Base-by-base conservation (phyloP, 1,140 invertebrate species). In the Batillaria attramentaria region DNA sequence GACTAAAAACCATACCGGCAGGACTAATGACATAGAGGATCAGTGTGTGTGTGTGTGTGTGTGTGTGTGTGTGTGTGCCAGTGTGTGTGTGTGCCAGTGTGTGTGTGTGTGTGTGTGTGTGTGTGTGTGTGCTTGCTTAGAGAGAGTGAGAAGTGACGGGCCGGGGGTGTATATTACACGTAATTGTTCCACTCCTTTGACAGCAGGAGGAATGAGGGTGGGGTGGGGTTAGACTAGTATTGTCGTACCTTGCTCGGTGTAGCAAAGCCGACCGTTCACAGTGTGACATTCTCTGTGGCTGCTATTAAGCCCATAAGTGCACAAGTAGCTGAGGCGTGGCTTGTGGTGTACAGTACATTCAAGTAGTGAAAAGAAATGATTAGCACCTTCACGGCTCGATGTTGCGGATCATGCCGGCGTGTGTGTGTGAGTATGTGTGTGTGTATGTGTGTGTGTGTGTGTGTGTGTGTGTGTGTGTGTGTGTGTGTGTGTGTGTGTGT, bases 51-150 rank as follows among this genome's bases (percentile, higher is more conserved):
- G 31, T 66, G 62, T 33, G 31, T 33, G 10, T 66, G 62, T 66
- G 62, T 66, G 62, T 66, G 62, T 66, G 10, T 66, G 62, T 66
- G 62, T 66, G 10, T 28, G 57, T 62, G 57, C 31, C 20, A n/a
- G 57, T 62, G 57, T 62, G 57, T 66, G 28, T 66, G 62, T 66
- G 28, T 33, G 3, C 10, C 31, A 10, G 6, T 66, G 31, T 31
- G 28, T 33, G 62, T 66, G n/a, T 28, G 57, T 62, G 57, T 28
- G 57, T 28, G 57, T 28, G 57, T 28, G 57, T 20, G 68, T 28
- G 57, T 28, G 57, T 28, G 57, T 62, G 57, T 62, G 13, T 28
- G 13, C 46, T 13, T 13, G 10, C 8, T n/a, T 28, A 35, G 8
- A 8, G 62, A 13, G 62, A 35, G 28, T 8, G 13, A 35, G 10